These are phyloP conservation scores for Strix aluco DNA, from an alignment of 2,113 vertebrate genomes.

Conservation along the genomic window DNA sequence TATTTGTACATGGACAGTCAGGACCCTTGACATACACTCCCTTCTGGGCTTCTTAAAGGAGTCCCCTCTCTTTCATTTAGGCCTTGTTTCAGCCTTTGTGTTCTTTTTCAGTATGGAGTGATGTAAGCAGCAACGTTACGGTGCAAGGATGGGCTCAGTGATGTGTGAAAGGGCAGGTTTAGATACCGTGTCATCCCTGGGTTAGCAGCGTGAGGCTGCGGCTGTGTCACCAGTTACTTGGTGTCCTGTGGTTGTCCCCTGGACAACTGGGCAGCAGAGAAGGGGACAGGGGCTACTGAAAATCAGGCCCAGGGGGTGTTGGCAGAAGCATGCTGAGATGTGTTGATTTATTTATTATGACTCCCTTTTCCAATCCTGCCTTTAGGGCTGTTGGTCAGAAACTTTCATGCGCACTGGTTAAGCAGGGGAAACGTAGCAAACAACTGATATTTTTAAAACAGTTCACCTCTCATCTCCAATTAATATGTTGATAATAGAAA, in stretches of 20 bases:
- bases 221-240: no score
- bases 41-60: background rate
- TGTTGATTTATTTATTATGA: background rate
- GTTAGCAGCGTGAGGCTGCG: accelerated
- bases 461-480: background rate
- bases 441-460: background rate
- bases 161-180: background rate
- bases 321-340: background rate
- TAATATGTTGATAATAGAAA: background rate
- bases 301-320: accelerated
- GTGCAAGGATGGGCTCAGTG: background rate
- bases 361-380: background rate
- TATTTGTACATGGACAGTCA: accelerated
- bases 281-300: background rate
- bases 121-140: accelerated
- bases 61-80: background rate
- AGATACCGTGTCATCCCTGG: accelerated
- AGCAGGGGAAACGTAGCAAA: accelerated
- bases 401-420: accelerated
- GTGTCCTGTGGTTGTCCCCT: background rate
- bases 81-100: accelerated
- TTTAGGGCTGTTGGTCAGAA: background rate
- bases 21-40: accelerated
- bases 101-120: background rate
- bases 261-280: background rate